Base-by-base conservation (phyloP, 1,140 invertebrate species). In the Drosophila albomicans region DNA sequence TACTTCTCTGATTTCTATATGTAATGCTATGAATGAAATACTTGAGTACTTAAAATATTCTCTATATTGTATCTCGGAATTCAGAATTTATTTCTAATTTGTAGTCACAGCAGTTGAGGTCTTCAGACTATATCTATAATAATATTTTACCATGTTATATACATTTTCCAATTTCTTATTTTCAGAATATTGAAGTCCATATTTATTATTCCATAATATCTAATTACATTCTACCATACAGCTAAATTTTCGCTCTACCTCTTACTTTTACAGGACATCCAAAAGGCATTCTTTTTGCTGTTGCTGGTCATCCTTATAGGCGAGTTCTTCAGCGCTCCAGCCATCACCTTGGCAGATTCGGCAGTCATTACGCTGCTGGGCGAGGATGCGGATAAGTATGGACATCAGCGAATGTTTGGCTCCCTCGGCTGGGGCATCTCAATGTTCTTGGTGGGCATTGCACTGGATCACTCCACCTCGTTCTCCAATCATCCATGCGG, bases 371-470 rank as follows among this genome's bases (percentile, higher is more conserved):
- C 96, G 1, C 94, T 98, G 62, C 94, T 99, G 0, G 97, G 97
- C 0, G 98, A 99, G 92, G 96, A 98, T 93, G 97, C 98, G 35
- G 97, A 97, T 78, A 95, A 95, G 78, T 99, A 99, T 92, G 98
- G 98, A 0, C 96, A 98, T 77, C 98, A 99, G 93, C 95, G 99
- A 78, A 99, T 99, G 98, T 99, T 99, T 91, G 99, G 99, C 0
- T 99, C 98, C 30, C 93, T 99, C 51, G 99, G 99, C 16, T 99
- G 98, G 99, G 99, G 98, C 30, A 93, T 99, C 68, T 97, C 98
- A 8, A 99, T 99, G 99, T 99, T 99, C 92, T 97, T 99, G 91
- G 98, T 99, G 49, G 99, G 99, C 41, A 98, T 99, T 78, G 98
- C 98, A n/a, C 93, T 99, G 45, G 99, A 99, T 93, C 98, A 99